phyloP scores from a whole-genome alignment of 2,888 invertebrate genomes.

The Metellina segmentata region DNA sequence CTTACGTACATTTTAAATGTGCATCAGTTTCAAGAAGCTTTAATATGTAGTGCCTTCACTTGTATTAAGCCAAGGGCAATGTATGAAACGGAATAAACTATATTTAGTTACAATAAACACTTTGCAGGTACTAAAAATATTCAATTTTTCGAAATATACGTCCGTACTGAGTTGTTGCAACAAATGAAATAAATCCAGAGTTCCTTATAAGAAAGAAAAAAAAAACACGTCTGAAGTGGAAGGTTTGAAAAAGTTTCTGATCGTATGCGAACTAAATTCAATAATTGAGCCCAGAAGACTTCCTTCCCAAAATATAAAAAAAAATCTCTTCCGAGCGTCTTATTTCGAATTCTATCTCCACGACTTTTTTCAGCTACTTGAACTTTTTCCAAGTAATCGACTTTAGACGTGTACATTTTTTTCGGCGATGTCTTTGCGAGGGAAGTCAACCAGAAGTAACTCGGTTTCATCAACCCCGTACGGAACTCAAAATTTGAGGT shows the following conservation, averaged over 20 bases:
- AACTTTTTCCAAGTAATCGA: not conserved
- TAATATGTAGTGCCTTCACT: too few relatives aligned
- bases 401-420: not conserved
- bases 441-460: not conserved
- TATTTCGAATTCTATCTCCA: not conserved
- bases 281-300: not conserved
- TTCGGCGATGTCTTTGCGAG: not conserved
- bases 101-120: too few relatives aligned
- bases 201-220: not conserved
- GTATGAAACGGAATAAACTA: too few relatives aligned
- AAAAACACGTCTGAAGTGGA: not conserved
- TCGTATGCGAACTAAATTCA: not conserved
- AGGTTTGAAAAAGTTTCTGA: not conserved
- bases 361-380: not conserved
- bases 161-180: too few relatives aligned
- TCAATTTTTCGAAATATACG: too few relatives aligned
- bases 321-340: not conserved
- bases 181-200: too few relatives aligned
- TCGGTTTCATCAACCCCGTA: not conserved
- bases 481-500: not conserved
- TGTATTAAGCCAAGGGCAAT: too few relatives aligned
- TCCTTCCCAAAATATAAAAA: not conserved
- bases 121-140: too few relatives aligned
- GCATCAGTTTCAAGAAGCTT: too few relatives aligned
- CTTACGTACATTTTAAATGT: too few relatives aligned